These are phyloP conservation scores for Oligia latruncula DNA, from an alignment of 2,888 invertebrate genomes.

Conservation along the genomic window DNA sequence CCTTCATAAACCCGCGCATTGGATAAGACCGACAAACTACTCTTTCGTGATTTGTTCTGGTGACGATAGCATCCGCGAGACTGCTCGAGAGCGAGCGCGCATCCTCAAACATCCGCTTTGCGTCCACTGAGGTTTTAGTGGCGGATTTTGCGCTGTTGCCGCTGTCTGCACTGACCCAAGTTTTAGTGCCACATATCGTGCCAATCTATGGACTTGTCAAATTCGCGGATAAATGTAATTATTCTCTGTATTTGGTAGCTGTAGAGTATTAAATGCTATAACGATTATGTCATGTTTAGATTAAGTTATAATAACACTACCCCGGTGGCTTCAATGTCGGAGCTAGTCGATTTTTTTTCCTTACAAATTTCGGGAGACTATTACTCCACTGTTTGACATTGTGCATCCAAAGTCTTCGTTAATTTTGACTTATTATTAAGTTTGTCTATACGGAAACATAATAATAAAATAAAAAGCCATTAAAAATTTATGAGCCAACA, in stretches of 20 bases:
- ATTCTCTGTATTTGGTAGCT: neutral
- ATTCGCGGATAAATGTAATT: neutral
- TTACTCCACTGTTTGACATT: too few relatives aligned
- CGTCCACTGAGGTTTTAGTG: neutral
- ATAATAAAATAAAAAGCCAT: too few relatives aligned
- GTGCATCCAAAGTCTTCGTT: too few relatives aligned
- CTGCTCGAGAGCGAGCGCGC: neutral
- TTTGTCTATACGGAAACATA: too few relatives aligned
- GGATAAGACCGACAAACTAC: neutral
- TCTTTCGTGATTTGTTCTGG: neutral
- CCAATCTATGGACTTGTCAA: neutral
- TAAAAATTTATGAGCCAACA: too few relatives aligned
- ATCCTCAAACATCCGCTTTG: neutral
- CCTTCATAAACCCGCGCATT: neutral
- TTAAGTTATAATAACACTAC: conserved; percentile 13
- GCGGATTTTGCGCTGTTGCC: neutral
- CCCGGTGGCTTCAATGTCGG: neutral
- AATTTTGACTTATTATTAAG: too few relatives aligned
- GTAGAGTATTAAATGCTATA: conserved; percentile 2
- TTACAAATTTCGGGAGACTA: too few relatives aligned
- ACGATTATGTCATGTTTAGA: conserved; percentile 22
- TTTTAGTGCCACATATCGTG: neutral
- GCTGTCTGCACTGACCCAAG: neutral
- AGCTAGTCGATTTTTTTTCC: neutral
- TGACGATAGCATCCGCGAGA: neutral